Evolutionary conservation across 2,797 vertebrate genomes (phyloP).

Genomic region (Microcaecilia unicolor): DNA sequence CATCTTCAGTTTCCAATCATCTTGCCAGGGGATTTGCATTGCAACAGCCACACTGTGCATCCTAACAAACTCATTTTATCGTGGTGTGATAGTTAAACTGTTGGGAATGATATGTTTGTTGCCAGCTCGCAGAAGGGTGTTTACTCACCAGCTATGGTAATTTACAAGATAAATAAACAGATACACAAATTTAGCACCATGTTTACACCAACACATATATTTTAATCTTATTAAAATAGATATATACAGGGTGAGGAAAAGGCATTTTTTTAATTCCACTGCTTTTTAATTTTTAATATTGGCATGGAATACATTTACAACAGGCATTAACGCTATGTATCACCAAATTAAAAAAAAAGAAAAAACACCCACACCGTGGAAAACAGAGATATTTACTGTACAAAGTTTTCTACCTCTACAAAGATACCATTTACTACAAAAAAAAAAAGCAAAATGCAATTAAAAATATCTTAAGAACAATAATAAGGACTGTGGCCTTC

Average conservation of each 20-base stretch:
- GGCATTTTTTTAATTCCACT: constrained; percentile 14
- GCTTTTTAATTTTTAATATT: constrained; percentile 24
- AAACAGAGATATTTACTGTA: too few relatives aligned
- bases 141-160: constrained; percentile 15
- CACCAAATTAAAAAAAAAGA: too few relatives aligned
- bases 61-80: constrained; percentile 21
- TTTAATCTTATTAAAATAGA: constrained; percentile 27
- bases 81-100: constrained; percentile 18
- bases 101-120: constrained; percentile 21
- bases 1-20: constrained; percentile 22
- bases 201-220: constrained; percentile 1
- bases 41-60: background rate
- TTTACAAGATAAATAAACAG: constrained; percentile 29
- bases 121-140: constrained; percentile 11
- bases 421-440: constrained; percentile 9
- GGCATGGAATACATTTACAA: too few relatives aligned
- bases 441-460: constrained; percentile 28
- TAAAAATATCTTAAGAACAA: constrained; percentile 36
- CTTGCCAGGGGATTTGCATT: constrained; percentile 4
- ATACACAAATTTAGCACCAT: constrained; percentile 19
- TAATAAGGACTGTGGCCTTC: constrained; percentile 25
- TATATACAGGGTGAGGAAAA: constrained; percentile 7
- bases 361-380: too few relatives aligned
- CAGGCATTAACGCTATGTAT: too few relatives aligned
- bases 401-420: constrained; percentile 3